A percentile compares a stretch with the other conserved stretches of the same genome.
phyloP scores from a whole-genome alignment of 2,797 vertebrate species.

The Cryptoblepharus egeriae region DNA sequence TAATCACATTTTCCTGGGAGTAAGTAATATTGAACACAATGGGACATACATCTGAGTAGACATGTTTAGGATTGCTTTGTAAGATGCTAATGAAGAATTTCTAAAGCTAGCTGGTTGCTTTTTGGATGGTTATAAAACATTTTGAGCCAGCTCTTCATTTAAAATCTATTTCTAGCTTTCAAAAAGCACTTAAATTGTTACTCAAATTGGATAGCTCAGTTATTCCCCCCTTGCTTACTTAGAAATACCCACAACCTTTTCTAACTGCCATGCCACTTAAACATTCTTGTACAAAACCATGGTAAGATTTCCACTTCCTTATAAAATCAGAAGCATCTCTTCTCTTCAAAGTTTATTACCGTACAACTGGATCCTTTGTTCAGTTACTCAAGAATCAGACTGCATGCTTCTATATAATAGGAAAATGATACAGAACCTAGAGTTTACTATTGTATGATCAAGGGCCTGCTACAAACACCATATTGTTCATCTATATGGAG shows the following conservation, averaged over 20 bases:
- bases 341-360: slow-evolving; percentile 38
- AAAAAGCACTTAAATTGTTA: slow-evolving; percentile 15
- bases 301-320: slow-evolving; percentile 15
- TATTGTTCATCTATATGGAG: slow-evolving; percentile 15
- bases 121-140: not conserved
- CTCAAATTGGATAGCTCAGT: not conserved
- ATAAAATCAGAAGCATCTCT: slow-evolving; percentile 35
- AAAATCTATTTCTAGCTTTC: not conserved
- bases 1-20: no score
- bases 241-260: slow-evolving; percentile 28
- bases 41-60: no score
- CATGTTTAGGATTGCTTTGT: no score
- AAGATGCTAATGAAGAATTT: no score
- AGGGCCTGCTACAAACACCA: slow-evolving; percentile 26
- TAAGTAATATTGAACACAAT: no score
- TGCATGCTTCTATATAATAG: not conserved
- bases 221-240: not conserved
- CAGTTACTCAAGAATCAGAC: not conserved
- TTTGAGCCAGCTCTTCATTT: not conserved
- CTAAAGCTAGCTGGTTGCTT: not conserved
- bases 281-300: slow-evolving; percentile 21
- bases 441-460: slow-evolving; percentile 19
- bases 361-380: slow-evolving; percentile 24
- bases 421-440: slow-evolving; percentile 8
- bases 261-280: slow-evolving; percentile 24